Conservation (phyloP, 2,113 vertebrate species). For the Myocastor coypus region DNA sequence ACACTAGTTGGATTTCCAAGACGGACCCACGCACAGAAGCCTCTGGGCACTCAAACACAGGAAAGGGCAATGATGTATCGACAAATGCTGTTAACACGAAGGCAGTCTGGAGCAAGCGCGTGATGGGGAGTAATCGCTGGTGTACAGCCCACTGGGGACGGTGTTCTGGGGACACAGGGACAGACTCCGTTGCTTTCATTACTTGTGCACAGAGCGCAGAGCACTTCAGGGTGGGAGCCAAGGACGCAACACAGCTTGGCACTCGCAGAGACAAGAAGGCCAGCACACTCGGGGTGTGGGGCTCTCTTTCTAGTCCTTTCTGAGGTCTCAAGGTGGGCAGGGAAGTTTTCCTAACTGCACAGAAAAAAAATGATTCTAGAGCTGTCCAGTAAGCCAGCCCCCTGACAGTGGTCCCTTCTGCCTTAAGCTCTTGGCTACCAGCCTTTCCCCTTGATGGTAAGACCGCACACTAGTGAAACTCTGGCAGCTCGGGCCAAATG, state of each 20-base stretch:
- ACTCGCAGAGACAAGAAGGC: not conserved
- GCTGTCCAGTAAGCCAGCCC: not conserved
- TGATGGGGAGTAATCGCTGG: slow-evolving; percentile 4
- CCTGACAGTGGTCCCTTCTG: not conserved
- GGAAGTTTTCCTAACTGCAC: not conserved
- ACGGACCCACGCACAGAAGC: slow-evolving; percentile 70
- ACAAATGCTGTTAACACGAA: slow-evolving; percentile 71
- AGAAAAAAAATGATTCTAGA: not conserved
- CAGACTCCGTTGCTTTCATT: slow-evolving; percentile 31
- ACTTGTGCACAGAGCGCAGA: not conserved
- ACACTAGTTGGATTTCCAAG: slow-evolving; percentile 74
- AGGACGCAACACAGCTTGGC: not conserved
- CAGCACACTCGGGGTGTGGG: not conserved
- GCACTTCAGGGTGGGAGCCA: not conserved
- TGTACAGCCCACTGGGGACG: not conserved
- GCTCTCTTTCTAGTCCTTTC: not conserved
- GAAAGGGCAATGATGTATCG: slow-evolving; percentile 74
- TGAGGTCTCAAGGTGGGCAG: not conserved
- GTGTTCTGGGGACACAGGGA: not conserved
- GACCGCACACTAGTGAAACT: not conserved
- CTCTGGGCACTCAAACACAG: slow-evolving; percentile 65
- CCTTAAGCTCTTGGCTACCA: not conserved
- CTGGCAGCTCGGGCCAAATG: not conserved
- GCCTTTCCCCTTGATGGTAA: not conserved
- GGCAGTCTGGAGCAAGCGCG: slow-evolving; percentile 42